Evolutionary conservation across 2,113 vertebrate species (phyloP).

Genomic region (Glareola pratincola): DNA sequence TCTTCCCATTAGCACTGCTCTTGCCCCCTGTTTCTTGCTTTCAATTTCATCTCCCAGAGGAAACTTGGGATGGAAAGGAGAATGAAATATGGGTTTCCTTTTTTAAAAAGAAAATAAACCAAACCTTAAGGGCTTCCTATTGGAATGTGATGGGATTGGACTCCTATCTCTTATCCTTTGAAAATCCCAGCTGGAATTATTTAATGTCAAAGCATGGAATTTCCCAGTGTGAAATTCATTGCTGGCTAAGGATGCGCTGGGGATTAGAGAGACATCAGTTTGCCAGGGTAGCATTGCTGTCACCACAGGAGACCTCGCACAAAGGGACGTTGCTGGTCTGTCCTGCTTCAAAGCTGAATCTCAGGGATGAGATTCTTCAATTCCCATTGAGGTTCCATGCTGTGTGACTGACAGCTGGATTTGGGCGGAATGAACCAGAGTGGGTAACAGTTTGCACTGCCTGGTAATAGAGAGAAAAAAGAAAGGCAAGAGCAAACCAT

Average conservation of each 20-base stretch:
- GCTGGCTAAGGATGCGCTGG: slow-evolving; percentile 24
- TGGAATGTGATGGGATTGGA: slow-evolving; percentile 25
- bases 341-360: slow-evolving; percentile 55
- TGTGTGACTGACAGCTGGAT: slow-evolving; percentile 48
- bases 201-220: slow-evolving; percentile 57
- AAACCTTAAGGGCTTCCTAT: slow-evolving; percentile 27
- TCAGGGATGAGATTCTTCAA: slow-evolving; percentile 13
- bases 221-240: slow-evolving; percentile 51
- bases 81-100: slow-evolving; percentile 3
- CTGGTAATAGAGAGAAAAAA: neutral
- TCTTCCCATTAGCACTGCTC: neutral
- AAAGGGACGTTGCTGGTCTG: slow-evolving; percentile 30
- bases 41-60: neutral
- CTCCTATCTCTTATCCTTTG: slow-evolving; percentile 30
- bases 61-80: neutral
- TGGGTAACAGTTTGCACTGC: neutral
- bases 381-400: slow-evolving; percentile 18
- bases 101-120: slow-evolving; percentile 32
- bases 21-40: neutral
- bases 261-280: slow-evolving; percentile 51
- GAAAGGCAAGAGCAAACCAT: neutral
- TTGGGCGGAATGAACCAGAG: neutral
- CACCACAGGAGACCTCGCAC: slow-evolving; percentile 13
- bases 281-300: slow-evolving; percentile 12
- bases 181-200: slow-evolving; percentile 57